Base-by-base conservation (phyloP, 2,888 invertebrate genomes). In the Yponomeuta malinellus region DNA sequence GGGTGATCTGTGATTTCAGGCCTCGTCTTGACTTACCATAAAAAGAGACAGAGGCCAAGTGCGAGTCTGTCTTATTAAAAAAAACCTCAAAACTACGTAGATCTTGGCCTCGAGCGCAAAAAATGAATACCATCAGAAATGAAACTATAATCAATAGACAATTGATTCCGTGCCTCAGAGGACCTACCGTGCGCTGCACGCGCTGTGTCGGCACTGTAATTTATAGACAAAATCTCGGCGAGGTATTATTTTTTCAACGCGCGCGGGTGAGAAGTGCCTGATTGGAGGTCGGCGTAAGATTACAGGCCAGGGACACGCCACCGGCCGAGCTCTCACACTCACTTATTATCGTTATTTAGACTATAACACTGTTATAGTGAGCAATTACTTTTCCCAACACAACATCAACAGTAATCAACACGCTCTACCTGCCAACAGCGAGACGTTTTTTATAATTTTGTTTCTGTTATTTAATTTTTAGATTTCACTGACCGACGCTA, bases 211-310 rank as follows among this genome's bases (percentile, higher is more conserved):
- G 78, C 81, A 82, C 84, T 78, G 85, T 86, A 91, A 92, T 91
- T 92, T 92, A 92, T 90, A 91, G 91, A 90, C 90, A 68, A 84
- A 91, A 89, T 86, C 87, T 85, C 84, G 79, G 80, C 82, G 83
- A 87, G 83, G 87, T 89, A 90, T 92, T 89, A 92, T 92, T 92
- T 91, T 92, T 92, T 92, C 90, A 92, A 87, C 91, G 89, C 92
- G 88, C 83, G 76, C 83, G 90, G 90, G 92, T 92, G 92, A 92
- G 91, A 92, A 92, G 86, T 88, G 89, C 88, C 85, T 90, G 90
- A 92, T 91, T 92, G 89, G 84, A 84, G 90, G 85, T 85, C 91
- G 91, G 92, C 86, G 71, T 76, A 76, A 86, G 90, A 92, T 92
- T 90, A 92, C 90, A 92, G 90, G 82, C 81, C 78, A 79, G 83